These are phyloP conservation scores for Scelioninae gen. 1 DNA, from an alignment of 2,888 invertebrate genomes.

Conservation along the genomic window DNA sequence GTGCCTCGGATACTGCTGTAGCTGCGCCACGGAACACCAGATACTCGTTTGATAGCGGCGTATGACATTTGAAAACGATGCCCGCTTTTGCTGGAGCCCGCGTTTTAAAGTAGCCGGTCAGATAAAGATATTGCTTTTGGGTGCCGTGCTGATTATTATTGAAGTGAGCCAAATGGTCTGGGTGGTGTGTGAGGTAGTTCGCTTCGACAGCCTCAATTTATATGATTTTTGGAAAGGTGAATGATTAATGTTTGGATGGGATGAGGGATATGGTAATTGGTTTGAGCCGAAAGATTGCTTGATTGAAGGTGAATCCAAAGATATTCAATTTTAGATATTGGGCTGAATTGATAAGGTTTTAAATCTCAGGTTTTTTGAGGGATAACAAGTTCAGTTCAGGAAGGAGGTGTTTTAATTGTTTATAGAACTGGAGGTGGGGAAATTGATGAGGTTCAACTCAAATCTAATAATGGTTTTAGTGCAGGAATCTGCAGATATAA, in stretches of 20 bases:
- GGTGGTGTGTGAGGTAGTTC: slow-evolving; percentile 39
- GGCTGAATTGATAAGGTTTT: too few species aligned
- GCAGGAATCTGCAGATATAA: too few species aligned
- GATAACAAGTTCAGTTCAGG: too few species aligned
- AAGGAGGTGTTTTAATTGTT: too few species aligned
- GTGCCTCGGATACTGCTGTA: slow-evolving; percentile 69
- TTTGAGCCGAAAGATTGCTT: slow-evolving; percentile 7
- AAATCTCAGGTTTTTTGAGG: too few species aligned
- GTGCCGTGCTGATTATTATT: slow-evolving; percentile 49
- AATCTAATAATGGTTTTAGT: too few species aligned
- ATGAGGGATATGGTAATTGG: slow-evolving; percentile 20
- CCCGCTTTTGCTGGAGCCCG: slow-evolving; percentile 69
- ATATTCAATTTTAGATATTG: slow-evolving; percentile 13
- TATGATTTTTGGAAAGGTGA: slow-evolving; percentile 20
- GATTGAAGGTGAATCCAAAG: slow-evolving; percentile 1
- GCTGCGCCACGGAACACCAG: slow-evolving; percentile 72
- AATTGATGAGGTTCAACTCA: too few species aligned
- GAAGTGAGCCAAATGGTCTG: slow-evolving; percentile 43
- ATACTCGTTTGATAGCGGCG: slow-evolving; percentile 77
- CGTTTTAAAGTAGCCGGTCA: slow-evolving; percentile 53
- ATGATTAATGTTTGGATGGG: slow-evolving; percentile 25
- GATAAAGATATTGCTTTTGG: slow-evolving; percentile 57
- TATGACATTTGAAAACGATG: slow-evolving; percentile 79
- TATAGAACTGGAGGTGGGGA: too few species aligned
- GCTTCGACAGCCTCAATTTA: neutral